Base-by-base conservation (phyloP, 64 coral and sea anemone species). In the Exaiptasia diaphana region DNA sequence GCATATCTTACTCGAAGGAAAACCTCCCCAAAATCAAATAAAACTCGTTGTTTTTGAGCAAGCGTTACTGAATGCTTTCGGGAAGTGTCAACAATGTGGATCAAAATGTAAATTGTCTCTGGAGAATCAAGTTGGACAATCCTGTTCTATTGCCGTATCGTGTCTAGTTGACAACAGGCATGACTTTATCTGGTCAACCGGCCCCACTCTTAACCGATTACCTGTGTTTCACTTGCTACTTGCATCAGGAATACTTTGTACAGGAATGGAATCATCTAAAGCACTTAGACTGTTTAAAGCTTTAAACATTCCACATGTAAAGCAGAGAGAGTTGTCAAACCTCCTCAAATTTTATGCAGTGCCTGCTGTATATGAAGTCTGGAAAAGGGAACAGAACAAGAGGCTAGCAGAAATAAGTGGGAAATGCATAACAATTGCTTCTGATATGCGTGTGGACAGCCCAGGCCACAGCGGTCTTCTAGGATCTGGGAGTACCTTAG, bases 211-310 rank as follows among this genome's bases (percentile, higher is more conserved):
- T 75, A 75, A 75, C 72, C 46, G 41, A 48, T 48, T 75, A 45
- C 72, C 72, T 75, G 72, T 31, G 32, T 75, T 75, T 50, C 72
- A 75, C 46, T 75, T 75, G 44, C 72, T 75, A 48, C 72, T 75
- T 45, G 72, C 72, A 9, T 24, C 72, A 75, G 72, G 72, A 50
- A 53, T 75, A 75, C 14, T 75, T 32, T 75, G 72, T 50, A 75
- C 21, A 50, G 45, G 42, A 53, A 15, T 75, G 26, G 72, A 75
- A 75, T 48, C 72, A 32, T 29, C 72, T 25, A 75, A 75, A 41
- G 72, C 52, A 41, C 70, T 74, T 74, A 15, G 38, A 49, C 27
- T 74, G 38, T 74, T 74, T 23, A 38, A 13, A 45, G 70, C 70
- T 49, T 74, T 74, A 30, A 74, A 48, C 23, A 74, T 74, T 29